A percentile compares a stretch with the other conserved stretches of the same genome.
Evolutionary conservation across 1,140 invertebrate genomes (phyloP).

Genomic region (Zaprionus kolodkinae): DNA sequence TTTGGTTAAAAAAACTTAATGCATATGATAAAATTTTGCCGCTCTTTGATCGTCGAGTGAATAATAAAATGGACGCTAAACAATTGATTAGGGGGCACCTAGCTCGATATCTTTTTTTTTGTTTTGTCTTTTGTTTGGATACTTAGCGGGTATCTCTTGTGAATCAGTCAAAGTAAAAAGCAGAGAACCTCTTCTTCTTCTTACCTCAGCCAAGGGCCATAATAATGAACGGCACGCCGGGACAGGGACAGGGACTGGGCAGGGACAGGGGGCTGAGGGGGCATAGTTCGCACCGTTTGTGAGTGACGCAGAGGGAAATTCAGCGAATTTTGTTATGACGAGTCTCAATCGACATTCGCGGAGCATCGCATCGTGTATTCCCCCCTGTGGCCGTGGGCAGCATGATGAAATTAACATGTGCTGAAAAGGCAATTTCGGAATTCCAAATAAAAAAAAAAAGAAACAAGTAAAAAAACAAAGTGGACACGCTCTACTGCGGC

Average conservation of each 20-base stretch:
- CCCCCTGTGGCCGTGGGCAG: slow-evolving; percentile 12
- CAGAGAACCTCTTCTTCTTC: not conserved
- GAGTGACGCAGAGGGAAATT: slow-evolving; percentile 27
- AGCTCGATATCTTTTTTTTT: not conserved
- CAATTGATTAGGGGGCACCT: slow-evolving; percentile 10
- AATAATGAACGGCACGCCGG: not conserved
- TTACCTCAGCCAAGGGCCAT: not conserved
- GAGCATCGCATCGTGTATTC: slow-evolving; percentile 21
- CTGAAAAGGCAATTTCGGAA: slow-evolving; percentile 29
- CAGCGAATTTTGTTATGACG: slow-evolving; percentile 34
- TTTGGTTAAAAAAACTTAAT: not conserved
- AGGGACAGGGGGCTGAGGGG: not conserved
- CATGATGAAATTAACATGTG: slow-evolving; percentile 39
- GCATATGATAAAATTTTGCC: slow-evolving; percentile 7
- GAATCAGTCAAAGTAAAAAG: not conserved
- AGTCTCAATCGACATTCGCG: slow-evolving; percentile 29
- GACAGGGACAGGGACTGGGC: not conserved
- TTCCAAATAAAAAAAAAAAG: not conserved
- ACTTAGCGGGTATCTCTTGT: not conserved
- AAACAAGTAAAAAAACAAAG: slow-evolving; percentile 28
- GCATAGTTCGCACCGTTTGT: not conserved
- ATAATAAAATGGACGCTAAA: slow-evolving; percentile 6
- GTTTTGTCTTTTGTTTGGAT: not conserved
- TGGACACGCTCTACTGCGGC: not conserved
- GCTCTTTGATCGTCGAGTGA: slow-evolving; percentile 5